These are phyloP conservation scores for Encarsia formosa DNA, from an alignment of 2,888 invertebrate genomes.

Conservation along the genomic window DNA sequence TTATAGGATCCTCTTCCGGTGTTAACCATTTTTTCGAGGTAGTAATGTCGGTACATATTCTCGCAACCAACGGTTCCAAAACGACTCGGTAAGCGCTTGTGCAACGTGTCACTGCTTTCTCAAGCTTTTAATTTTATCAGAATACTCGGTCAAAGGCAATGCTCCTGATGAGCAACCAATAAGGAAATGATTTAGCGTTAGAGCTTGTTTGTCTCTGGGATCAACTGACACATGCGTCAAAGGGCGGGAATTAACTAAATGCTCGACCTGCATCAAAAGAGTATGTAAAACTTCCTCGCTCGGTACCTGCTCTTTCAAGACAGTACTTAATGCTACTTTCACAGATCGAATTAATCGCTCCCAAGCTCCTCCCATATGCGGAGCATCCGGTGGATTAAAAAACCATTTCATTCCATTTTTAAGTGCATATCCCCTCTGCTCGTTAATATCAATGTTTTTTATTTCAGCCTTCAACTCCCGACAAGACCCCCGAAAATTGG, in stretches of 20 bases:
- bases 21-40: too few relatives aligned
- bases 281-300: neutral
- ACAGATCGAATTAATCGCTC: neutral
- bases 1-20: too few relatives aligned
- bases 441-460: neutral
- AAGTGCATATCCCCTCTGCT: neutral
- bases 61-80: too few relatives aligned
- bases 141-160: neutral
- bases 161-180: neutral
- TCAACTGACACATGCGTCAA: neutral
- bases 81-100: too few relatives aligned
- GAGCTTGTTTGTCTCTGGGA: neutral
- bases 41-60: too few relatives aligned
- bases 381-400: neutral
- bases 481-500: neutral
- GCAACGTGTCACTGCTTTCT: too few relatives aligned
- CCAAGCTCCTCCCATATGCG: too few relatives aligned
- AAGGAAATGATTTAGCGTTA: neutral
- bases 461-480: neutral
- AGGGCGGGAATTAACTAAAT: neutral
- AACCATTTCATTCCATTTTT: neutral
- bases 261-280: neutral
- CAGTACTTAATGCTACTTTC: neutral
- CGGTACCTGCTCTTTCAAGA: neutral
- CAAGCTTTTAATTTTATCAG: too few relatives aligned